These are phyloP conservation scores for Gila orcuttii DNA, from an alignment of 2,113 vertebrate genomes.

Conservation along the genomic window DNA sequence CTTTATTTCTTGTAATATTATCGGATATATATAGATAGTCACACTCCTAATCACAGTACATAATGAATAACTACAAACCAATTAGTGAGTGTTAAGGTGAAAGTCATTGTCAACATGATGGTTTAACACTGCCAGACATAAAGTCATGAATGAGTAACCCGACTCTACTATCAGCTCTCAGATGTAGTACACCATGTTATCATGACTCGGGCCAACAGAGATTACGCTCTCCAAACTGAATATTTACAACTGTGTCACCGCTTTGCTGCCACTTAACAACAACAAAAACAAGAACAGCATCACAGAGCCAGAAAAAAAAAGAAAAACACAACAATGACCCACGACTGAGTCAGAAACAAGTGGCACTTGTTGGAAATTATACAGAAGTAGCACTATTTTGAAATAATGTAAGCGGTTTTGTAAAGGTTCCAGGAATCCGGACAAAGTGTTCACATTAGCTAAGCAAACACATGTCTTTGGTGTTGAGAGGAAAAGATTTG, in stretches of 20 bases:
- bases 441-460: conserved; percentile 76
- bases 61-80: not conserved
- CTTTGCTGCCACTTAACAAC: conserved; percentile 19
- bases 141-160: conserved; percentile 58
- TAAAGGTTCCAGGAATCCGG: conserved; percentile 64
- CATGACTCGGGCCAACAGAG: conserved; percentile 21
- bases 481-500: conserved; percentile 63
- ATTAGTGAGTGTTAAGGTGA: conserved; percentile 29
- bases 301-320: conserved; percentile 41
- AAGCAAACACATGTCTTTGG: conserved; percentile 75
- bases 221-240: conserved; percentile 44
- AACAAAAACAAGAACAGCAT: conserved; percentile 45
- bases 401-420: conserved; percentile 66
- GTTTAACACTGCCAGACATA: conserved; percentile 45
- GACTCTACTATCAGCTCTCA: conserved; percentile 34
- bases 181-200: conserved; percentile 42
- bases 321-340: not conserved
- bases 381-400: conserved; percentile 59
- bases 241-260: conserved; percentile 48
- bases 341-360: conserved; percentile 27
- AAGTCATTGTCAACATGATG: not conserved
- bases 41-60: not conserved
- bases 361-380: too few relatives aligned
- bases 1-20: not conserved
- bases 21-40: not conserved